Percentiles rank a stretch among this genome's conserved stretches.
Evolutionary conservation across 2,113 vertebrate species (phyloP).

Genomic region (Anolis carolinensis): DNA sequence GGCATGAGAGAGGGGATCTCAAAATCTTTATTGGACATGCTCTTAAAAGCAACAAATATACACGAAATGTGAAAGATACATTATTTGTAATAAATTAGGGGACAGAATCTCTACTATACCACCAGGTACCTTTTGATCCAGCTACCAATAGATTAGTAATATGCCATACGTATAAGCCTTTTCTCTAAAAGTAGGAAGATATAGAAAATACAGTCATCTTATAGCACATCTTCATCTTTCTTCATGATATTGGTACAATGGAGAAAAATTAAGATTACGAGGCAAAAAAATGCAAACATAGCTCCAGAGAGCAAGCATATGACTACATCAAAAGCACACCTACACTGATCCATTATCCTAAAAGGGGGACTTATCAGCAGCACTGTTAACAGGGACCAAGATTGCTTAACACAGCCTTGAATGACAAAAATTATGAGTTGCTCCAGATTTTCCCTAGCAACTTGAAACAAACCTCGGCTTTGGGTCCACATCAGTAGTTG

Average conservation of each 20-base stretch:
- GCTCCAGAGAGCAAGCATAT: not conserved
- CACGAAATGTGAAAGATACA: constrained; percentile 6
- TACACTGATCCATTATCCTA: too few relatives aligned
- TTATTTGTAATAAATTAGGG: constrained; percentile 40
- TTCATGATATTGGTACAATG: too few relatives aligned
- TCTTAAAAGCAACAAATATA: not conserved
- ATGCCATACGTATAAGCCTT: not conserved
- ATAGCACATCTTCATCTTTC: not conserved
- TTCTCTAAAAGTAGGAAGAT: not conserved
- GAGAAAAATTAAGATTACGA: too few relatives aligned
- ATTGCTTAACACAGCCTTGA: too few relatives aligned
- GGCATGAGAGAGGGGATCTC: too few relatives aligned
- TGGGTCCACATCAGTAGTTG: too few relatives aligned
- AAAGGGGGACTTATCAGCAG: too few relatives aligned
- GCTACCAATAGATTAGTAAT: not conserved
- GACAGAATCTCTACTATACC: constrained; percentile 19
- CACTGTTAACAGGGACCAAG: too few relatives aligned
- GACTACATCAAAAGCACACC: not conserved
- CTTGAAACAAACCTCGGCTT: too few relatives aligned
- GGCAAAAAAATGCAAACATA: not conserved
- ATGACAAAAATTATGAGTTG: too few relatives aligned
- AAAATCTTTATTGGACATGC: not conserved
- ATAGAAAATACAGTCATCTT: not conserved
- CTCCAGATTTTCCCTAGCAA: too few relatives aligned
- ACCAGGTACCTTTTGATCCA: not conserved